A percentile compares a stretch with the other conserved stretches of the same genome.
These are phyloP conservation scores for Oxyteleia sp. DNA, from an alignment of 2,888 invertebrate genomes.

Conservation along the genomic window DNA sequence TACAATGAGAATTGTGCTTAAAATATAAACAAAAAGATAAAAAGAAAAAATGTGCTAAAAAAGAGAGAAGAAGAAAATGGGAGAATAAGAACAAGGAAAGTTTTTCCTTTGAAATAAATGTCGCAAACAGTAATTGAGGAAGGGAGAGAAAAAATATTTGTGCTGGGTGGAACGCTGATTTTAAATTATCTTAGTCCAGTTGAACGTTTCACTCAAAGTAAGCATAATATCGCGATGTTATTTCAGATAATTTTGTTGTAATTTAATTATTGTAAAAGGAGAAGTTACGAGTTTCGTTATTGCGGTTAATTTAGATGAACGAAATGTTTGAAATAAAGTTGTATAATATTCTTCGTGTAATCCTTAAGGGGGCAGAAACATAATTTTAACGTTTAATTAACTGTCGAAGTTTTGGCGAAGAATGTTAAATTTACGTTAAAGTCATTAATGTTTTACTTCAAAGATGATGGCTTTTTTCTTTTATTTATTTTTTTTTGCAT, in stretches of 20 bases:
- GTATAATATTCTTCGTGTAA: too few relatives aligned
- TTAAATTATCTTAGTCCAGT: slow-evolving; percentile 11
- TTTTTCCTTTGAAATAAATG: slow-evolving; percentile 41
- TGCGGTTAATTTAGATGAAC: too few relatives aligned
- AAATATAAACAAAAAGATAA: slow-evolving; percentile 48
- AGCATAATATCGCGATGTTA: slow-evolving; percentile 16
- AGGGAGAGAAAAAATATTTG: slow-evolving; percentile 30
- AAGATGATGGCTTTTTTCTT: too few relatives aligned
- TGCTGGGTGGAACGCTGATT: slow-evolving; percentile 17
- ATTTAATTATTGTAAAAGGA: too few relatives aligned
- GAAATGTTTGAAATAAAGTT: too few relatives aligned
- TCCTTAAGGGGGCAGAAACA: too few relatives aligned
- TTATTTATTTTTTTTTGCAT: too few relatives aligned
- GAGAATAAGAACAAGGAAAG: slow-evolving; percentile 27
- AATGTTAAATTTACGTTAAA: too few relatives aligned
- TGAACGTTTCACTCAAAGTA: neutral
- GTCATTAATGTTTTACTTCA: too few relatives aligned
- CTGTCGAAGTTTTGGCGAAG: too few relatives aligned
- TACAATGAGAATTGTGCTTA: slow-evolving; percentile 43
- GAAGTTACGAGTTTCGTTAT: too few relatives aligned
- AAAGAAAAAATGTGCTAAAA: slow-evolving; percentile 36
- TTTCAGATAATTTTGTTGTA: neutral
- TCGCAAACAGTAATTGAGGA: slow-evolving; percentile 37
- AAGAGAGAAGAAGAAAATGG: slow-evolving; percentile 8
- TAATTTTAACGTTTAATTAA: too few relatives aligned